Evolutionary conservation across 2,888 invertebrate genomes (phyloP), one percentile per base, ranked within the genome.

Genomic region (Morpho helenor): DNA sequence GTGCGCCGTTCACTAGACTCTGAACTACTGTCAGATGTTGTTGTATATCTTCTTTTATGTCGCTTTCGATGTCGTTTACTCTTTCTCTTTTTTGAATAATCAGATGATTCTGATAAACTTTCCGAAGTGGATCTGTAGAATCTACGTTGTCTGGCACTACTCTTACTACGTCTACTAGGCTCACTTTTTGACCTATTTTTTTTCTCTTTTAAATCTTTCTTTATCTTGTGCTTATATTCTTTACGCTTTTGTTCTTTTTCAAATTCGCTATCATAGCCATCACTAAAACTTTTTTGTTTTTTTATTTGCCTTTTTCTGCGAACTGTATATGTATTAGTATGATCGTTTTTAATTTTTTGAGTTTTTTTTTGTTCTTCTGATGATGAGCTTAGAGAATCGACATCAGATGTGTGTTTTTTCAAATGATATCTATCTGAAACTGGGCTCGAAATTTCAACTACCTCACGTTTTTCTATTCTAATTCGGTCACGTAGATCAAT

Each of bases 101-200:
- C 84, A 40, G 60, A 50, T 41, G 81, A 74, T 60, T 77, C 84
- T 46, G 86, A 78, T 40, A 84, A 79, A 70, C 78, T 84, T 61
- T 80, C 82, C 44, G 88, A 86, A 49, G 75, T 79, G 42, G 87
- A 84, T 62, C 72, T 73, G 65, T 77, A 75, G 44, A 77, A 78
- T 22, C 76, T 78, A 51, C 72, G 73, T 67, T 80, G 73, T 69
- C 73, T 83, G 40, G 75, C 71, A 60, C 78, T 82, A 65, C 71
- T 76, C 70, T 79, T 77, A 56, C 80, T 74, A 57, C 79, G 72
- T 65, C 86, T 80, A 16, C 87, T 82, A 64, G 80, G 91, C 68
- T 91, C 91, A 73, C 90, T 88, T 74, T 83, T 91, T 2, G 92
- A 92, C 69, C 91, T 75, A 68, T 70, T 82, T 70, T 88, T 89